Percentiles rank a stretch among this genome's conserved stretches.
Evolutionary conservation across 2,888 invertebrate genomes (phyloP).

Genomic region (Trissonchulus sp.): DNA sequence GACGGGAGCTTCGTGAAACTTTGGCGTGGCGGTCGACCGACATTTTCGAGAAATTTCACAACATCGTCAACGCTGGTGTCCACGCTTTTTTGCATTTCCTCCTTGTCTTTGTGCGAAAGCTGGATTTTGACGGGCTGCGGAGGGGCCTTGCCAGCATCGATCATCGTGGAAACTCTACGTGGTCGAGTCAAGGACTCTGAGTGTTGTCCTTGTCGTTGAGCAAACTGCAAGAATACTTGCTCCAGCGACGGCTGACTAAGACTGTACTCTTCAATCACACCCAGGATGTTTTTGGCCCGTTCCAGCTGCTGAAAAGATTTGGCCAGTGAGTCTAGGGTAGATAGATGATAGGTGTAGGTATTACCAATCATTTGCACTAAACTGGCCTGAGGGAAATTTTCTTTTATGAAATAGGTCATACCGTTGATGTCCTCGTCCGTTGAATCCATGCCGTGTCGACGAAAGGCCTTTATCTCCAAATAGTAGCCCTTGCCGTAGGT

Average conservation of each 20-base stretch:
- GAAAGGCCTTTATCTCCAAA: constrained; percentile 68
- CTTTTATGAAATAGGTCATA: constrained; percentile 60
- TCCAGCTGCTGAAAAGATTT: not conserved
- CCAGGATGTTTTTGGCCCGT: not conserved
- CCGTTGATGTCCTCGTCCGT: constrained; percentile 52
- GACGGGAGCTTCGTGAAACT: too few species aligned
- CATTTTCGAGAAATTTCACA: not conserved
- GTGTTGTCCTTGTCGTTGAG: constrained; percentile 16
- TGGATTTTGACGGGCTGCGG: not conserved
- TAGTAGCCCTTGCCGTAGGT: constrained; percentile 78
- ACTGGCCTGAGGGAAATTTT: constrained; percentile 66
- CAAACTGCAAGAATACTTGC: constrained; percentile 60
- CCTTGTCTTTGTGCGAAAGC: not conserved
- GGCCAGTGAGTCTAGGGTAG: not conserved
- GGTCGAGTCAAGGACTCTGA: too few species aligned
- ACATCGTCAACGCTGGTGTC: not conserved
- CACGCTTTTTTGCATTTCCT: too few species aligned
- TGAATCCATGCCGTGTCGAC: constrained; percentile 43
- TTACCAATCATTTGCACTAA: constrained; percentile 69
- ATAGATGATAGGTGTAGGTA: not conserved
- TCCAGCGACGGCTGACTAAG: constrained; percentile 83
- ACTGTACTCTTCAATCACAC: constrained; percentile 76
- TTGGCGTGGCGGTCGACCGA: not conserved
- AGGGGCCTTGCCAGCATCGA: not conserved
- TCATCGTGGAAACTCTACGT: not conserved